Percentiles rank a stretch among this genome's conserved stretches.
Conservation (phyloP, 2,888 invertebrate species). For the Nomada hirtipes region DNA sequence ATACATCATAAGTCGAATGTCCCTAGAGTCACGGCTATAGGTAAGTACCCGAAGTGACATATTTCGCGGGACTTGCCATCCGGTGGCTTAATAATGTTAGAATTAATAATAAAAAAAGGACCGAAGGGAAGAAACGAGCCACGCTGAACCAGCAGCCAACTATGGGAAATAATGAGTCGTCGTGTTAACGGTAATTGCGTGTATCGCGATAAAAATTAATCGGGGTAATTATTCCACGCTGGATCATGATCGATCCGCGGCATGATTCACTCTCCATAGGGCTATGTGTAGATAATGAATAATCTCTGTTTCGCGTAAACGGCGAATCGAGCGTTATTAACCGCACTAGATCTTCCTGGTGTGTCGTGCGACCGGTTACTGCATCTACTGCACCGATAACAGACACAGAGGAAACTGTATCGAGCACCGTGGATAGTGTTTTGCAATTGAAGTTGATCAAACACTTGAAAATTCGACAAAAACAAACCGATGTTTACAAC, state of each 20-base stretch:
- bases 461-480: neutral
- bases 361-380: conserved; percentile 1
- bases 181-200: conserved; percentile 35
- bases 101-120: conserved; percentile 7
- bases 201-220: conserved; percentile 35
- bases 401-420: neutral
- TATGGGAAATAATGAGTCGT: conserved; percentile 26
- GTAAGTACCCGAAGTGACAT: neutral
- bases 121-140: neutral
- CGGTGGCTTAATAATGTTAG: conserved; percentile 15
- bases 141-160: neutral
- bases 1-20: conserved; percentile 46
- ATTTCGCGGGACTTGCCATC: neutral
- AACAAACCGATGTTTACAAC: neutral
- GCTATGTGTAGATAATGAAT: conserved; percentile 25
- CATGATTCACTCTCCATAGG: conserved; percentile 14
- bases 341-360: neutral
- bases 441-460: conserved; percentile 38
- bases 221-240: conserved; percentile 35
- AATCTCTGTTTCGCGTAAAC: conserved; percentile 22
- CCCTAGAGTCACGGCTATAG: conserved; percentile 1
- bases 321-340: conserved; percentile 26
- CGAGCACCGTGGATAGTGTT: neutral
- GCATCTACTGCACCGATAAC: neutral
- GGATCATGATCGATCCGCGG: conserved; percentile 24